Conservation (phyloP, 1,140 invertebrate species). For the Whitmania pigra region DNA sequence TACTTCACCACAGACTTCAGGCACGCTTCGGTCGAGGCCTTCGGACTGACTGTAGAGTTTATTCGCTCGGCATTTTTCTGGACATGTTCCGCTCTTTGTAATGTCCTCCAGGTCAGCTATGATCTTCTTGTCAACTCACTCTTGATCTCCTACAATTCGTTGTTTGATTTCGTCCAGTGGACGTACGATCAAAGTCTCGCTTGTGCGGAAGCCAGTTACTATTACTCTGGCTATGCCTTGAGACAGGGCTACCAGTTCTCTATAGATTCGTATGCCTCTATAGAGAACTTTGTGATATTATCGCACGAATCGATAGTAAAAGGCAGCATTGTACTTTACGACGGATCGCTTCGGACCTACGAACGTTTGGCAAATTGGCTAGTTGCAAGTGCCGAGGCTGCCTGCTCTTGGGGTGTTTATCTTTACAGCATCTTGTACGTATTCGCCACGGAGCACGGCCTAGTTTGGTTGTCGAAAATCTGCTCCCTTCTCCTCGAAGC, state of each 20-base stretch:
- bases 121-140: background rate
- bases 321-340: background rate
- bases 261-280: background rate
- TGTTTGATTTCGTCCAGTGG: background rate
- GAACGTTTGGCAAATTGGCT: background rate
- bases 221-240: background rate
- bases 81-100: background rate
- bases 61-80: background rate
- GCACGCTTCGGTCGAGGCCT: background rate
- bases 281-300: background rate
- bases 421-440: background rate
- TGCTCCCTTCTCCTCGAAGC: background rate
- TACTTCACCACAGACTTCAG: conserved; percentile 3
- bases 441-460: background rate
- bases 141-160: background rate
- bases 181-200: background rate
- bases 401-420: background rate
- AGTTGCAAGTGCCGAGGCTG: background rate
- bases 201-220: background rate
- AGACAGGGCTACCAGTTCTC: background rate
- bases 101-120: background rate
- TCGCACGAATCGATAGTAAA: background rate
- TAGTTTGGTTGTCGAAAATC: conserved; percentile 4
- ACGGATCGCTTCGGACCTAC: background rate
- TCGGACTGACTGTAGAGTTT: background rate